phyloP scores from a whole-genome alignment of 2,113 vertebrate genomes.

The Bos taurus region ARS-UCD2.0 NC_037331.1:12676501-12677000 shows the following conservation, averaged over 20 bases:
- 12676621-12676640: neutral
- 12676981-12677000: neutral
- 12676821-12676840: neutral
- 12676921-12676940: neutral
- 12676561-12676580: conserved; percentile 32
- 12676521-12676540: neutral
- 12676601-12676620: conserved; percentile 17
- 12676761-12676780: conserved; percentile 21
- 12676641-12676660: conserved; percentile 22
- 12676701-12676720: conserved; percentile 47
- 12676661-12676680: neutral
- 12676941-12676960: neutral
- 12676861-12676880: neutral
- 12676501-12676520: neutral
- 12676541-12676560: neutral
- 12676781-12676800: conserved; percentile 17
- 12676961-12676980: neutral
- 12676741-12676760: conserved; percentile 4
- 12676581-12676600: neutral
- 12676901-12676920: neutral
- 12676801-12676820: conserved; percentile 36
- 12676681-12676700: conserved; percentile 11
- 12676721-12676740: conserved; percentile 44
- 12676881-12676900: neutral
- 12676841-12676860: conserved; percentile 21